Base-by-base conservation (phyloP, 1,140 invertebrate genomes). In the Drosophila grimshawi region DNA sequence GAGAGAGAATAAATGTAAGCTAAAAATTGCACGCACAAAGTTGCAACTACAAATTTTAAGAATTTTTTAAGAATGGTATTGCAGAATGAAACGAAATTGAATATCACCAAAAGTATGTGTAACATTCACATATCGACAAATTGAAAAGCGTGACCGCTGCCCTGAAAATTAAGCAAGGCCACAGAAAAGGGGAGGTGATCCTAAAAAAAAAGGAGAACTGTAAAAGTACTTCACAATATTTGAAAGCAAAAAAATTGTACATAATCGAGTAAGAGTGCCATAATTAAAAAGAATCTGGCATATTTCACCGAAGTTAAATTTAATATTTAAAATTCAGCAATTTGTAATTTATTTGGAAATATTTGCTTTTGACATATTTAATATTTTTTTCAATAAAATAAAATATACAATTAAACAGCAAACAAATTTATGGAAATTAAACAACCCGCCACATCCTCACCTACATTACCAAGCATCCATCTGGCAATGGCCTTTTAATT, bases 401-500 rank as follows among this genome's bases (percentile, higher is more conserved):
- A 10, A 10, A 10, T 10, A 2, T 10, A 41, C 8, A 41, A 41
- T 41, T 41, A 8, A 8, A 39, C 3, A 10, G 7, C 37, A 39
- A 39, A 39, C n/a, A 43, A 43, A 43, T 43, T 0, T 43, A 43
- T 43, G 3, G 3, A n/a, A 3, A 43, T 3, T n/a, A 4, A 3
- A 10, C 7, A 43, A n/a, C 4, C 10, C 29, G 10, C 8, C 29
- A 43, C 10, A n/a, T n/a, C 29, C 8, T 10, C 29, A 30, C 3
- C 5, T 8, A 27, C 63, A 52, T 52, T 8, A 33, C 33, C 49
- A 29, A 32, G 11, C 35, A 29, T 7, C n/a, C 35, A 35, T 6
- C 51, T 71, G 66, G 66, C 53, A 62, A 76, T 62, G 63, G 62
- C n/a, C 61, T 76, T 69, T 86, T 86, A 86, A 86, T 86, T 86